These are phyloP conservation scores for Brienomyrus longianalis DNA, from an alignment of 2,113 vertebrate species.

Conservation along the genomic window DNA sequence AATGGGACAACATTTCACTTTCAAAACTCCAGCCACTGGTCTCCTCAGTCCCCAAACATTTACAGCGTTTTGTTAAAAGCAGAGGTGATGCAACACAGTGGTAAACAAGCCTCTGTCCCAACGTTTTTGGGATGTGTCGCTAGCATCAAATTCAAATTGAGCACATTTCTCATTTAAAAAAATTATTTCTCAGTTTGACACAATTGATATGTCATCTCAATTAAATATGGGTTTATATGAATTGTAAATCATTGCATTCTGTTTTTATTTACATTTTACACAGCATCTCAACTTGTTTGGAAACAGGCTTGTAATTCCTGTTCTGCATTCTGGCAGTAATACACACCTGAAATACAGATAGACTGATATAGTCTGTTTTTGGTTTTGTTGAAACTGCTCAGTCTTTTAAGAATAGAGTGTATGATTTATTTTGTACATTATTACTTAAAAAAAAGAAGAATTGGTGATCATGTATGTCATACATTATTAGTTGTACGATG, in stretches of 20 bases:
- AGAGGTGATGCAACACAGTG: too few species aligned
- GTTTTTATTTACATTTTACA: background rate
- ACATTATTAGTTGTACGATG: background rate
- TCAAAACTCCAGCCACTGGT: too few species aligned
- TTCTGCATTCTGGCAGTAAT: background rate
- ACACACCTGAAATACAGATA: background rate
- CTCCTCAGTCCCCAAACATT: too few species aligned
- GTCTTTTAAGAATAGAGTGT: background rate
- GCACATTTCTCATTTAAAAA: background rate
- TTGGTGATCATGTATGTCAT: background rate
- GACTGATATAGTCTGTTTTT: background rate
- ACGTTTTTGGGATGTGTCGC: too few species aligned
- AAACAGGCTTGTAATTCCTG: background rate
- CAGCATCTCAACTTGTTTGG: background rate
- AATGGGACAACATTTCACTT: too few species aligned
- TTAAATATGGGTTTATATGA: background rate
- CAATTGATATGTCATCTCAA: background rate
- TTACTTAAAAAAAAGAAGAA: background rate
- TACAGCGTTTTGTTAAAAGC: too few species aligned
- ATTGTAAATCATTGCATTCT: background rate
- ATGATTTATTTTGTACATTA: background rate
- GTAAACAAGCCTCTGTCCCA: too few species aligned
- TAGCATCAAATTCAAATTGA: too few species aligned
- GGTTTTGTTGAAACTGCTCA: background rate
- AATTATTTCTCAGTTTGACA: background rate